These are phyloP conservation scores for Cepaea nemoralis DNA, from an alignment of 1,140 invertebrate species.

Conservation along the genomic window DNA sequence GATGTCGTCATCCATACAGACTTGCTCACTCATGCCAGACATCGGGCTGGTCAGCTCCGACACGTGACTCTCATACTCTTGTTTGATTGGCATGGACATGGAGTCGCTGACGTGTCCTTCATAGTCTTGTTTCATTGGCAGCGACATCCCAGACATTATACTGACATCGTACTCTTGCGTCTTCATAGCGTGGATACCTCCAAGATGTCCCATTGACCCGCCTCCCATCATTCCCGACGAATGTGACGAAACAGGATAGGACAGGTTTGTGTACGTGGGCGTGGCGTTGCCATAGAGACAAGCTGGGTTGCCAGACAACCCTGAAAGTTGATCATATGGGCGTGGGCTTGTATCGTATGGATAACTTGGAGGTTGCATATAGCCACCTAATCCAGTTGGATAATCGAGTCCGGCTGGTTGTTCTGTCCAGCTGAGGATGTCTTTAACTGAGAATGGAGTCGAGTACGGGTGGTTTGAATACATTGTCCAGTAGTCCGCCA, in stretches of 20 bases:
- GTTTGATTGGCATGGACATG: slow-evolving; percentile 35
- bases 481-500: slow-evolving; percentile 16
- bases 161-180: slow-evolving; percentile 34
- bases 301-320: slow-evolving; percentile 41
- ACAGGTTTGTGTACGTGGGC: slow-evolving; percentile 45
- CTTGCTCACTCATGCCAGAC: slow-evolving; percentile 17
- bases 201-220: background rate
- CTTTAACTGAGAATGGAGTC: slow-evolving; percentile 70
- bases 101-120: slow-evolving; percentile 22
- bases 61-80: slow-evolving; percentile 43
- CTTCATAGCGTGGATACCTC: slow-evolving; percentile 29
- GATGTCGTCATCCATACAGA: slow-evolving; percentile 40
- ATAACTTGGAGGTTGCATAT: slow-evolving; percentile 30
- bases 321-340: slow-evolving; percentile 30
- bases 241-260: slow-evolving; percentile 33
- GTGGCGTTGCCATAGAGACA: slow-evolving; percentile 50
- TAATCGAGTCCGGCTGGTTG: slow-evolving; percentile 41
- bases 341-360: slow-evolving; percentile 40
- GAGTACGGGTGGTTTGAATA: slow-evolving; percentile 43
- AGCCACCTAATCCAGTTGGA: background rate
- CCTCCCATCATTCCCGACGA: slow-evolving; percentile 21
- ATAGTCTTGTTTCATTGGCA: slow-evolving; percentile 32
- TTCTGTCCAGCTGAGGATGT: slow-evolving; percentile 68
- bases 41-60: slow-evolving; percentile 24
- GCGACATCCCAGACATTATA: slow-evolving; percentile 31